Base-by-base conservation (phyloP, 2,797 vertebrate genomes). In the Phylloscopus collybita region DNA sequence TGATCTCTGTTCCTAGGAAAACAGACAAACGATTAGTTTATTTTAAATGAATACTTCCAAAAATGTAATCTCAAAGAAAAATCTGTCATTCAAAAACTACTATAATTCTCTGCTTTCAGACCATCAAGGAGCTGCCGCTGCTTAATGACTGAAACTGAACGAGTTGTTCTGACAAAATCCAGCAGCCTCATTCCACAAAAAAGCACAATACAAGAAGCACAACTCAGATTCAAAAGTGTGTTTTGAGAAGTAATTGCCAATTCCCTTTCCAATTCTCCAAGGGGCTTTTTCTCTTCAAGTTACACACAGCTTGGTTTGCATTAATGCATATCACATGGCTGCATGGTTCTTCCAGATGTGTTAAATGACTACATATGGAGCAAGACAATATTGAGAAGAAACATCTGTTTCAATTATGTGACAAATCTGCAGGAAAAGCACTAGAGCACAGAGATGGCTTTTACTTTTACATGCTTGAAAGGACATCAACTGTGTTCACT, bases 1-100 rank as follows among this genome's bases (percentile, higher is more conserved):
- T 99, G 94, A 99, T 98, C 94, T 99, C 99, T 25, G 99, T 99
- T 96, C 99, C 99, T 99, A 95, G 88, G 51, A 88, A 92, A 97
- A 94, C 29, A 97, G 85, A 96, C 84, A 86, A 96, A 57, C 61
- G 69, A 5, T 94, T 82, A 89, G 42, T 90, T 92, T 65, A 86
- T 56, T 80, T 32, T 53, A 92, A 76, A n/a, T 47, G 10, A 90
- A 92, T 12, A 21, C 36, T 70, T 30, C 2, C 10, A 47, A 80
- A 69, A 56, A 27, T 9, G 2, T 22, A 36, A 57, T 67, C 36
- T 81, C 76, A 94, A 89, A 80, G 44, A 85, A 87, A 34, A 45
- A 21, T 45, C 20, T 26, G 34, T 47, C 14, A 72, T 60, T 51
- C 49, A 70, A 56, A 87, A 92, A 67, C 38, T 47, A 60, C 42